phyloP scores from a whole-genome alignment of 2,797 vertebrate genomes.

The Diplodus puntazzo region DNA sequence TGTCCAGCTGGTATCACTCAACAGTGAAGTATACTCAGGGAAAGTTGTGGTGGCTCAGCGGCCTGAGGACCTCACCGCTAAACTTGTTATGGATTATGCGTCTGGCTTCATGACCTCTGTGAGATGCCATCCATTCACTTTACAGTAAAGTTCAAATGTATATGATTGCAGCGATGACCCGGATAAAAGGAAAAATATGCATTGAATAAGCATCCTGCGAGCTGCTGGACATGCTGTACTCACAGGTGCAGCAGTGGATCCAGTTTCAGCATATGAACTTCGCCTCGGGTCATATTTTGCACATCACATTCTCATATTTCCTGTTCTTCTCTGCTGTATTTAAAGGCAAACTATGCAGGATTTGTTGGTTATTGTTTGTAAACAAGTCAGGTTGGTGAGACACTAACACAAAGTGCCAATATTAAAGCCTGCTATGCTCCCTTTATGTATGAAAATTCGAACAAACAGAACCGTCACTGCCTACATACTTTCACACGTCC shows the following conservation, averaged over 20 bases:
- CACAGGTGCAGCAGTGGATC: conserved; percentile 36
- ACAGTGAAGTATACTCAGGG: conserved; percentile 27
- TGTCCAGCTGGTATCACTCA: conserved; percentile 53
- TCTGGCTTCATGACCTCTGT: conserved; percentile 39
- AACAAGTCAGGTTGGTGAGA: too few species aligned
- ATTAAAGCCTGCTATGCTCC: too few species aligned
- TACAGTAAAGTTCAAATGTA: conserved; percentile 20
- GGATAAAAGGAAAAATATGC: conserved; percentile 28
- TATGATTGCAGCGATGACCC: conserved; percentile 41
- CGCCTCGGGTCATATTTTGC: conserved; percentile 36
- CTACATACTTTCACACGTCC: too few species aligned
- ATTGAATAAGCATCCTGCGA: conserved; percentile 33
- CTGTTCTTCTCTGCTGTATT: conserved; percentile 2
- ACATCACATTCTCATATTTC: conserved; percentile 43
- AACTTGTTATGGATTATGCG: conserved; percentile 34
- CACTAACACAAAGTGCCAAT: too few species aligned
- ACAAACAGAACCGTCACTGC: too few species aligned
- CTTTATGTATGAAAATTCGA: too few species aligned
- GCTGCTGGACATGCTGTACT: conserved; percentile 43
- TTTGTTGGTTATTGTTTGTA: too few species aligned
- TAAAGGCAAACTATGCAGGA: not conserved
- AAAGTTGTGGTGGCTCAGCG: conserved; percentile 23
- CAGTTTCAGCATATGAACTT: conserved; percentile 37
- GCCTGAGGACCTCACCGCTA: conserved; percentile 11
- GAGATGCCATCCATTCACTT: conserved; percentile 25